These are phyloP conservation scores for Drosophila watanabei DNA, from an alignment of 1,140 invertebrate species.

Conservation along the genomic window DNA sequence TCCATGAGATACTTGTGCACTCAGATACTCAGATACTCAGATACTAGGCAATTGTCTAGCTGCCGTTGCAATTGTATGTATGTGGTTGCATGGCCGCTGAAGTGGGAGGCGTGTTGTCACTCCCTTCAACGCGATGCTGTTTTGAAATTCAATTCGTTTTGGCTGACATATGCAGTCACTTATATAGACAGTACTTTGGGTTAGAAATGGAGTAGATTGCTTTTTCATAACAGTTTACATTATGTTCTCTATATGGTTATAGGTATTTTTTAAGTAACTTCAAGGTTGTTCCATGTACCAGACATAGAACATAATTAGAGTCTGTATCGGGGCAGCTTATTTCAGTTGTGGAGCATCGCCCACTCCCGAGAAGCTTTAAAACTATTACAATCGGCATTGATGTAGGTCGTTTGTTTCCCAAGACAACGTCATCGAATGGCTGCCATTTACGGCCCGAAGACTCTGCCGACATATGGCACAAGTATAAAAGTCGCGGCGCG, in stretches of 20 bases:
- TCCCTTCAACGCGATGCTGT: slow-evolving; percentile 8
- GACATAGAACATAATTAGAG: slow-evolving; percentile 14
- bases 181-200: background rate
- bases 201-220: background rate
- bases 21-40: slow-evolving; percentile 34
- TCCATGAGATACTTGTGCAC: slow-evolving; percentile 51
- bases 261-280: background rate
- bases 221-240: background rate
- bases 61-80: background rate
- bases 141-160: slow-evolving; percentile 33
- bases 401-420: slow-evolving; percentile 61
- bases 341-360: slow-evolving; percentile 14
- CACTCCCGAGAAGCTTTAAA: slow-evolving; percentile 45
- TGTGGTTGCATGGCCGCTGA: slow-evolving; percentile 22
- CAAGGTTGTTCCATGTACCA: background rate
- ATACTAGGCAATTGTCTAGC: slow-evolving; percentile 32
- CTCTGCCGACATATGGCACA: slow-evolving; percentile 40
- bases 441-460: slow-evolving; percentile 51
- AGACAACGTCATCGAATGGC: slow-evolving; percentile 45
- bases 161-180: slow-evolving; percentile 9
- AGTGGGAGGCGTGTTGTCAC: slow-evolving; percentile 28
- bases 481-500: slow-evolving; percentile 22
- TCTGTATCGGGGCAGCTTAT: slow-evolving; percentile 11
- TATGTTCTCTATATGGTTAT: background rate
- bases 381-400: slow-evolving; percentile 53